Percentiles rank a stretch among this genome's conserved stretches.
Evolutionary conservation across 2,797 vertebrate species (phyloP).

Genomic region (Cirrhinus molitorella): DNA sequence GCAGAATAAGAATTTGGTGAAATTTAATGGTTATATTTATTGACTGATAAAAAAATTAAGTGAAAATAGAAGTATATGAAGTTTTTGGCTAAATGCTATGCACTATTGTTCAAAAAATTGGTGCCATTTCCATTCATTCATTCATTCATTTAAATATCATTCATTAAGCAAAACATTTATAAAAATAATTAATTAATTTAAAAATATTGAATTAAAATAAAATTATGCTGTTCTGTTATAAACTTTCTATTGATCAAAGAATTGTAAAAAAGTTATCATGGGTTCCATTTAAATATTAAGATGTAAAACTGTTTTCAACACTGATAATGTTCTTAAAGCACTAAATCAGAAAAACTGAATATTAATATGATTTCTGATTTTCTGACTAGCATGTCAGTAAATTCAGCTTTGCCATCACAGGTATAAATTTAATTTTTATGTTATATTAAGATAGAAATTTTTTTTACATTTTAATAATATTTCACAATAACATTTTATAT

Average conservation of each 20-base stretch:
- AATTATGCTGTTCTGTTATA: too few species aligned
- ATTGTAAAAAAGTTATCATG: background rate
- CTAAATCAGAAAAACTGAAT: background rate
- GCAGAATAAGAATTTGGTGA: background rate
- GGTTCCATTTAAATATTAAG: background rate
- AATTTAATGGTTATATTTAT: background rate
- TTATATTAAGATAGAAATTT: background rate
- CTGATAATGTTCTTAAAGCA: background rate
- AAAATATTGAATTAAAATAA: too few species aligned
- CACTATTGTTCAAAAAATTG: too few species aligned
- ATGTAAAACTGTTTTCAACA: background rate
- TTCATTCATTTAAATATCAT: too few species aligned
- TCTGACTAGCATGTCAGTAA: too few species aligned
- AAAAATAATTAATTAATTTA: too few species aligned
- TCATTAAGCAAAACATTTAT: too few species aligned
- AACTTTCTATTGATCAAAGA: too few species aligned
- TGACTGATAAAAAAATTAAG: background rate
- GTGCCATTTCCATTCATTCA: too few species aligned
- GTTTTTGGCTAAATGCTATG: too few species aligned
- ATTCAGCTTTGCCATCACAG: background rate
- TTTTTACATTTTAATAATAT: background rate
- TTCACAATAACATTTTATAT: background rate
- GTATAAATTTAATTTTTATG: background rate
- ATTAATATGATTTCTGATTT: constrained; percentile 3
- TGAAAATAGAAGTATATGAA: background rate